These are phyloP conservation scores for Metaphire vulgaris DNA, from an alignment of 1,140 invertebrate species.

Conservation along the genomic window DNA sequence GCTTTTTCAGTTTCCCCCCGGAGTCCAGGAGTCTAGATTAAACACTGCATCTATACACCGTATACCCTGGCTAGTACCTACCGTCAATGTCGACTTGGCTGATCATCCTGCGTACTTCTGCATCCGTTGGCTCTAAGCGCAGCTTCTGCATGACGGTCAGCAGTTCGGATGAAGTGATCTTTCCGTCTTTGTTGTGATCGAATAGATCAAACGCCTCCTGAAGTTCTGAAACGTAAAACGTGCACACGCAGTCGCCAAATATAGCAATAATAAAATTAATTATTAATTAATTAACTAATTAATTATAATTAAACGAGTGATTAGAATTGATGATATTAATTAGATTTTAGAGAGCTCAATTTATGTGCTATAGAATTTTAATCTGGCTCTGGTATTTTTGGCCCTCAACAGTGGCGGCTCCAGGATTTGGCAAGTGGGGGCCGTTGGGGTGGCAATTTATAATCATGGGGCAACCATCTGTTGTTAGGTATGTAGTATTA, in stretches of 20 bases:
- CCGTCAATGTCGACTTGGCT: slow-evolving; percentile 25
- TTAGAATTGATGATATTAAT: background rate
- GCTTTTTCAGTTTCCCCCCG: too few species aligned
- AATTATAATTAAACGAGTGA: background rate
- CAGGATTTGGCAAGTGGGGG: too few species aligned
- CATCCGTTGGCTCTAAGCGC: slow-evolving; percentile 11
- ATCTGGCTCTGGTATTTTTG: background rate
- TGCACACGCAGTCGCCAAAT: too few species aligned
- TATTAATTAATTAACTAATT: background rate
- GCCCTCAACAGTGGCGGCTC: background rate
- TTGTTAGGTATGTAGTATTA: too few species aligned
- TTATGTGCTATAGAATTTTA: background rate
- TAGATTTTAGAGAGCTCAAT: background rate
- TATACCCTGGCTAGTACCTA: too few species aligned
- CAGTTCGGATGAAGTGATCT: slow-evolving; percentile 21
- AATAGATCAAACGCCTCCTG: slow-evolving; percentile 25
- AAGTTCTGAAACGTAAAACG: too few species aligned
- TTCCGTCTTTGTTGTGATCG: slow-evolving; percentile 21
- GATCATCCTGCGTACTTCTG: slow-evolving; percentile 26
- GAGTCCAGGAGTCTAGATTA: too few species aligned
- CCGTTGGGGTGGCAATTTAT: too few species aligned
- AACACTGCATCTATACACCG: too few species aligned
- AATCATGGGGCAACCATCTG: too few species aligned
- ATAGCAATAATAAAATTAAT: background rate
- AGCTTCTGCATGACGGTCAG: slow-evolving; percentile 19